phyloP scores from a whole-genome alignment of 2,113 vertebrate species.

The Pterophyllum scalare region DNA sequence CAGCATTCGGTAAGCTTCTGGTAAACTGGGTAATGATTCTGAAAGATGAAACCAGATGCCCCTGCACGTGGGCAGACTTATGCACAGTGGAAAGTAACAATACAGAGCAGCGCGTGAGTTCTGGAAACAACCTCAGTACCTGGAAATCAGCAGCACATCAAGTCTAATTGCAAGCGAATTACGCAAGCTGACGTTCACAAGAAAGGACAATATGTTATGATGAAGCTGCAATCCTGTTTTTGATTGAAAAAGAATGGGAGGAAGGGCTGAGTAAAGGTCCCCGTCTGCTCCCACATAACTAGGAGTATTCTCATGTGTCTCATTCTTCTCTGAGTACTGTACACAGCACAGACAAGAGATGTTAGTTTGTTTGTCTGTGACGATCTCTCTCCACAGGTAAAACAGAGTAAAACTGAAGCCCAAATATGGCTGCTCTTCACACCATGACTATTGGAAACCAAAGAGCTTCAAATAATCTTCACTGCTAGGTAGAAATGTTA shows the following conservation, averaged over 20 bases:
- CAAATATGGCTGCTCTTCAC: neutral
- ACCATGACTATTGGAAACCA: neutral
- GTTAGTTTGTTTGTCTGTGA: neutral
- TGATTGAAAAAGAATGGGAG: neutral
- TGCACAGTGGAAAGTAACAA: neutral
- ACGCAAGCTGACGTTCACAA: neutral
- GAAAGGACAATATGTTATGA: neutral
- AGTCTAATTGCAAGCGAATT: neutral
- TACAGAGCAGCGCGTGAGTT: neutral
- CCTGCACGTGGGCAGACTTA: neutral
- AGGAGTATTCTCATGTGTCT: neutral
- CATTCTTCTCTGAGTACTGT: constrained; percentile 5
- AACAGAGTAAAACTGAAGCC: neutral
- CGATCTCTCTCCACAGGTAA: neutral
- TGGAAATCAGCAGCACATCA: neutral
- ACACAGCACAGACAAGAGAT: neutral
- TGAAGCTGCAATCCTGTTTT: too few relatives aligned
- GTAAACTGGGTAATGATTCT: neutral
- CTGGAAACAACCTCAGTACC: neutral
- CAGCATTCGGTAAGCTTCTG: neutral
- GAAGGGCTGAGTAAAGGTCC: neutral
- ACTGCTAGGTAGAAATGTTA: neutral
- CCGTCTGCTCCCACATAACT: neutral
- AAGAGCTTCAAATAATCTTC: neutral
- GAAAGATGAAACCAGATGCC: neutral